Evolutionary conservation across 2,113 vertebrate genomes (phyloP).

Genomic region (Oncorhynchus mykiss): DNA sequence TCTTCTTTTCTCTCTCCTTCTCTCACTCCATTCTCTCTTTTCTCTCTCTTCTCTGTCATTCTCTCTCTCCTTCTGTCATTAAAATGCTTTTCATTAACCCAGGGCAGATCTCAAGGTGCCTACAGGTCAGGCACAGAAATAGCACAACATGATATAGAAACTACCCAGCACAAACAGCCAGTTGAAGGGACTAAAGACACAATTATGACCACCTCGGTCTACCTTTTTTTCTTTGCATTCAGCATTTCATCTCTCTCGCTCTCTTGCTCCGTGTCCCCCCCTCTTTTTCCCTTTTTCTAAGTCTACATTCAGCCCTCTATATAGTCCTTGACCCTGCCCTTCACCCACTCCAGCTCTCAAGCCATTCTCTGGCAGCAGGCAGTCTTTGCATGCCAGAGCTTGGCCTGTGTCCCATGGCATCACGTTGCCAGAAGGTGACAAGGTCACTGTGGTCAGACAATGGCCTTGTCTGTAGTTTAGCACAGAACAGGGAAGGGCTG

Average conservation of each 20-base stretch:
- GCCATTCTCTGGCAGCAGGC: constrained; percentile 53
- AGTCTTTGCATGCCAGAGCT: constrained; percentile 61
- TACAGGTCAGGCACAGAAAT: no score
- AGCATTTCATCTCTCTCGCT: not conserved
- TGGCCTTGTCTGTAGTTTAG: not conserved
- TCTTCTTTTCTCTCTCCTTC: not conserved
- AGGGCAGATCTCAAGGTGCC: no score
- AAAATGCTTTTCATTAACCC: no score
- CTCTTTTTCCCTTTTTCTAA: not conserved
- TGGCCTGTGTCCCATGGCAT: constrained; percentile 56
- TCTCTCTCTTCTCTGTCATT: no score
- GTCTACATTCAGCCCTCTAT: not conserved
- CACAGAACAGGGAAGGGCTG: not conserved
- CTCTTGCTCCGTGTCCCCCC: not conserved
- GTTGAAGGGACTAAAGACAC: no score
- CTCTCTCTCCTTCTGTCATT: not conserved
- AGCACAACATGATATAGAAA: no score
- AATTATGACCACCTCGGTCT: no score
- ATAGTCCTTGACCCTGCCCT: constrained; percentile 57
- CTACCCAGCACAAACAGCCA: no score
- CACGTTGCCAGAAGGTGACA: constrained; percentile 46
- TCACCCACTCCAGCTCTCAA: constrained; percentile 34
- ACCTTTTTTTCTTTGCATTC: no score
- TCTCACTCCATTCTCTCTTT: not conserved
- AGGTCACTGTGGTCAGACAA: constrained; percentile 41